Percentiles rank a stretch among this genome's conserved stretches.
Evolutionary conservation across 2,797 vertebrate species (phyloP).

Genomic region (Yasuhikotakia modesta): DNA sequence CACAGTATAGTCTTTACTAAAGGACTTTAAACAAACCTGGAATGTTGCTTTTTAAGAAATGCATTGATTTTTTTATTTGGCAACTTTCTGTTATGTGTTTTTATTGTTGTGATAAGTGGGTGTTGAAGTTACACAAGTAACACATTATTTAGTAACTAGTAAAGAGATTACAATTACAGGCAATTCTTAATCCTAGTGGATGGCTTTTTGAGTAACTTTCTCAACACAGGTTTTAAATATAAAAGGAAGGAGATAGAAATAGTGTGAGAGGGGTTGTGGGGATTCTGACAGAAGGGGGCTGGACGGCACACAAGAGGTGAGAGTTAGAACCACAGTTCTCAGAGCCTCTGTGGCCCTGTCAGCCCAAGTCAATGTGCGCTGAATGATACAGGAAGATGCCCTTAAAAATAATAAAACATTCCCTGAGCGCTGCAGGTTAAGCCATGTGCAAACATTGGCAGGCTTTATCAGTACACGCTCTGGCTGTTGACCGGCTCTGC

Average conservation of each 20-base stretch:
- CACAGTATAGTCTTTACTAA: no score
- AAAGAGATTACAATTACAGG: no score
- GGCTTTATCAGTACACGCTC: background rate
- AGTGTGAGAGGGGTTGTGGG: background rate
- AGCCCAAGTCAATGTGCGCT: constrained; percentile 9
- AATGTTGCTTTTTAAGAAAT: no score
- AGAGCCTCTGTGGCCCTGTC: constrained; percentile 39
- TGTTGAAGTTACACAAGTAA: no score
- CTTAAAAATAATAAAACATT: constrained; percentile 20
- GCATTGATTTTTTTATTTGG: no score
- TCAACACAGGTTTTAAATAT: no score
- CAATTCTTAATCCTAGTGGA: no score
- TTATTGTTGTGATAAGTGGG: no score
- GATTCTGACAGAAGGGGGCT: constrained; percentile 1
- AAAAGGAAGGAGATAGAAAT: background rate
- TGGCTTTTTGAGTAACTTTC: no score
- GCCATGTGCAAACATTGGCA: constrained; percentile 35
- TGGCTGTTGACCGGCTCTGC: constrained; percentile 15
- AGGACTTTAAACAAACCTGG: no score
- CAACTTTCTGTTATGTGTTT: no score
- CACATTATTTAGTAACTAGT: no score
- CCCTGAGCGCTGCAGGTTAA: constrained; percentile 28
- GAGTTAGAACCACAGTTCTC: constrained; percentile 34
- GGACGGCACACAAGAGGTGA: constrained; percentile 23
- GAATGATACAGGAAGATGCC: constrained; percentile 43